Percentiles rank a stretch among this genome's conserved stretches.
Evolutionary conservation across 2,797 vertebrate genomes (phyloP).

Genomic region (Lithobates sylvaticus): DNA sequence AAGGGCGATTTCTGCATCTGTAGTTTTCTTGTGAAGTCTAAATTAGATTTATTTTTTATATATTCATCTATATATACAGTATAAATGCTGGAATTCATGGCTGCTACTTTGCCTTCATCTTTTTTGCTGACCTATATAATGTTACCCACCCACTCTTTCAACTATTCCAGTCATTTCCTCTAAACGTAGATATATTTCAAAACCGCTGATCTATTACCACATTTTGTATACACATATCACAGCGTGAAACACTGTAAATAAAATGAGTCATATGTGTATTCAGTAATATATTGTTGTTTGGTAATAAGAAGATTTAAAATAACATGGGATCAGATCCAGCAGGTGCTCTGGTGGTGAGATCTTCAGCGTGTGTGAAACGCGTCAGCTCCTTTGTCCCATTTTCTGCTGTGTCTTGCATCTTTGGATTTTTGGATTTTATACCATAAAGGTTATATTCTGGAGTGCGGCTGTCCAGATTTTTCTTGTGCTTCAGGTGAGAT

Average conservation of each 20-base stretch:
- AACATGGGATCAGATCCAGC: too few species aligned
- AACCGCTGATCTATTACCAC: neutral
- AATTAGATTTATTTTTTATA: neutral
- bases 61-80: too few species aligned
- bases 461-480: too few species aligned
- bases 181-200: neutral
- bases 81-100: neutral
- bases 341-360: neutral
- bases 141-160: conserved; percentile 6
- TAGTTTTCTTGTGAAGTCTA: neutral
- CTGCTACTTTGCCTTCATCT: conserved; percentile 6
- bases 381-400: too few species aligned
- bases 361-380: too few species aligned
- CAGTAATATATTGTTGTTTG: neutral
- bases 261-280: neutral
- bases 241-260: neutral
- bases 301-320: too few species aligned
- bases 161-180: conserved; percentile 1
- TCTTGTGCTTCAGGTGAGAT: too few species aligned
- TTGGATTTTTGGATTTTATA: too few species aligned
- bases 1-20: neutral
- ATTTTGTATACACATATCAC: neutral
- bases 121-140: conserved; percentile 15
- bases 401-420: too few species aligned
- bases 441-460: too few species aligned